phyloP scores from a whole-genome alignment of 2,888 invertebrate species.

The Drosophila meridiana region DNA sequence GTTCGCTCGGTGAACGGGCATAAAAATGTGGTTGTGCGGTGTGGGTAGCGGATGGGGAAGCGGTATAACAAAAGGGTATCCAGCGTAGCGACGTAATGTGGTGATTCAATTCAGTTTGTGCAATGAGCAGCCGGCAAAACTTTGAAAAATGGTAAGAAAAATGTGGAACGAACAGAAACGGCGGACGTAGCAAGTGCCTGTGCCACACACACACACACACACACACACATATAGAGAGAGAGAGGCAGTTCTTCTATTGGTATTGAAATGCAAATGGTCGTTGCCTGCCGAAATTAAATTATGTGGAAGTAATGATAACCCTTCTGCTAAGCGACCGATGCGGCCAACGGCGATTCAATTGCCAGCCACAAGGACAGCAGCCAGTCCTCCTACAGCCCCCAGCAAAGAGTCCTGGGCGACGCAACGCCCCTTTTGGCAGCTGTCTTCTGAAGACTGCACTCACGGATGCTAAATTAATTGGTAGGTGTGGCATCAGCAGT shows the following conservation, averaged over 20 bases:
- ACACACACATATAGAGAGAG: not conserved
- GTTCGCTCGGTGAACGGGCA: not conserved
- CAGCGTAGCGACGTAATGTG: constrained; percentile 56
- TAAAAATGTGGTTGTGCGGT: not conserved
- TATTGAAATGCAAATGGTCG: constrained; percentile 81
- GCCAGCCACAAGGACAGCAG: constrained; percentile 42
- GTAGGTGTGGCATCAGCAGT: constrained; percentile 75
- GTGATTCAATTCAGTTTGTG: constrained; percentile 79
- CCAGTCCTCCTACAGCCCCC: not conserved
- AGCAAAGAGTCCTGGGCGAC: constrained; percentile 58
- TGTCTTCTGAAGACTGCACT: constrained; percentile 59
- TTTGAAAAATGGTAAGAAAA: constrained; percentile 68
- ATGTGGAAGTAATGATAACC: constrained; percentile 82
- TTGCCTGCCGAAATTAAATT: constrained; percentile 81
- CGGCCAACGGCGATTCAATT: constrained; percentile 61
- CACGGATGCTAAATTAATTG: constrained; percentile 73
- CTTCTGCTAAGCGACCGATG: constrained; percentile 63
- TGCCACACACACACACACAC: constrained; percentile 1
- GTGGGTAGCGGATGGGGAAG: constrained; percentile 1
- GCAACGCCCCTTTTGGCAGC: constrained; percentile 78
- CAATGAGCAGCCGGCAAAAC: constrained; percentile 74
- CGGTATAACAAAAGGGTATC: constrained; percentile 48
- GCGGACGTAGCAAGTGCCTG: constrained; percentile 16
- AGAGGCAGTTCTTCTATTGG: constrained; percentile 40
- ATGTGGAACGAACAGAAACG: constrained; percentile 39